A percentile compares a stretch with the other conserved stretches of the same genome.
These are phyloP conservation scores for Aleiodes alternator DNA, from an alignment of 2,888 invertebrate genomes.

Conservation along the genomic window DNA sequence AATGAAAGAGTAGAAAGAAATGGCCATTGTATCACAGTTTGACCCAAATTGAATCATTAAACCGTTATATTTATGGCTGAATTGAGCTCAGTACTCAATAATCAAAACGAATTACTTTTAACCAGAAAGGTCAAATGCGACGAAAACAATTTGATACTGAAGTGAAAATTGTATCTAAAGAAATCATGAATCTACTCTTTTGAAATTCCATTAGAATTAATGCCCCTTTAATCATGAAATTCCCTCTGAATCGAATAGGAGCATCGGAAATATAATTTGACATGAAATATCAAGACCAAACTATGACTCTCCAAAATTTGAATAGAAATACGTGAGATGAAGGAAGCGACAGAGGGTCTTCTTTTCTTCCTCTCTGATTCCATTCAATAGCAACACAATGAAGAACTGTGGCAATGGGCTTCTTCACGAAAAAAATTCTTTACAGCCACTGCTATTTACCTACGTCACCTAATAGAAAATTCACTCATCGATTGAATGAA, in stretches of 20 bases:
- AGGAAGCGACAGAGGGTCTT: conserved; percentile 10
- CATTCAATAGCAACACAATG: conserved; percentile 37
- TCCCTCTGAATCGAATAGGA: too few relatives aligned
- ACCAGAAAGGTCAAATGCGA: too few relatives aligned
- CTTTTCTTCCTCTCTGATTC: conserved; percentile 10
- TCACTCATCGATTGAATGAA: conserved; percentile 23
- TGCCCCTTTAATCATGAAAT: too few relatives aligned
- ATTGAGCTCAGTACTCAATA: too few relatives aligned
- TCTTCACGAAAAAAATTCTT: conserved; percentile 4
- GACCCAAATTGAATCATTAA: too few relatives aligned
- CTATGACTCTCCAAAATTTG: not conserved
- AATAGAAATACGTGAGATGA: conserved; percentile 13
- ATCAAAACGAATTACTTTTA: too few relatives aligned
- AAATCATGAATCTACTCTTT: too few relatives aligned
- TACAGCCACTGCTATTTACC: conserved; percentile 3
- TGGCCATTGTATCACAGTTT: too few relatives aligned
- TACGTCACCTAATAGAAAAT: conserved; percentile 32
- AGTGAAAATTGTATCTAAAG: too few relatives aligned
- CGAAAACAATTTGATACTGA: too few relatives aligned
- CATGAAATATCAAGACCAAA: not conserved
- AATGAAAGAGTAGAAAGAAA: not conserved
- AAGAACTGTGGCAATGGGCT: conserved; percentile 35
- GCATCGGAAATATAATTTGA: not conserved
- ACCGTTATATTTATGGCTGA: too few relatives aligned
- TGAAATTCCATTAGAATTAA: too few relatives aligned